Evolutionary conservation across 2,888 invertebrate species (phyloP), one percentile per base, ranked within the genome.

Genomic region (Pterostichus madidus): DNA sequence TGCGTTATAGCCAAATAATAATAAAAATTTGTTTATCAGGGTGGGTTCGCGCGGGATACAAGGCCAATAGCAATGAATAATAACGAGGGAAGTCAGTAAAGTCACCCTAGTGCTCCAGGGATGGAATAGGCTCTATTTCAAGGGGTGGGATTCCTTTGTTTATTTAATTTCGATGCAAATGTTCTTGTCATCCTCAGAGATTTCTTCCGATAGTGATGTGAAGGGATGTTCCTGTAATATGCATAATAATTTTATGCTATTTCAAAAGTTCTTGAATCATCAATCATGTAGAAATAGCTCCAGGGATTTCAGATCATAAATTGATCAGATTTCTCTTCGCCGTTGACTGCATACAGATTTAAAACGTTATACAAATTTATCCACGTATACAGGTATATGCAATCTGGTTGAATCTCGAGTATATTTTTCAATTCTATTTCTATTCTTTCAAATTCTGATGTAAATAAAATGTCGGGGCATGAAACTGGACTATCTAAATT

Each of bases 1-100:
- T 49, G 73, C 24, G 73, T 73, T 73, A 73, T 73, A 46, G 73
- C 49, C 73, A 46, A 73, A 73, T 73, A 73, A 73, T 73, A 73
- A 73, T 73, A 73, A 73, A 73, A 73, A 73, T 73, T 73, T 73
- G 73, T 73, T 73, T 73, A 73, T 73, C 73, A 49, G 73, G 24
- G 53, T 32, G n/a, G 39, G 6, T 13, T 44, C 68, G 13, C 68
- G 61, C 31, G 7, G 13, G 32, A 68, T 68, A 68, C 44, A 68
- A 44, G 35, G 35, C 35, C 35, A 64, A 64, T 64, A 68, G 13
- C 68, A 68, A 68, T 68, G 68, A 68, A 68, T 68, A 68, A 68
- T 68, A 68, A 68, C 68, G 68, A 68, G 39, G 5, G 8, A 10
- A 10, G 53, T 7, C 24, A n/a, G 53, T 7, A 0, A 8, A 3